These are phyloP conservation scores for Agrilus biguttatus DNA, from an alignment of 2,888 invertebrate species.

Conservation along the genomic window DNA sequence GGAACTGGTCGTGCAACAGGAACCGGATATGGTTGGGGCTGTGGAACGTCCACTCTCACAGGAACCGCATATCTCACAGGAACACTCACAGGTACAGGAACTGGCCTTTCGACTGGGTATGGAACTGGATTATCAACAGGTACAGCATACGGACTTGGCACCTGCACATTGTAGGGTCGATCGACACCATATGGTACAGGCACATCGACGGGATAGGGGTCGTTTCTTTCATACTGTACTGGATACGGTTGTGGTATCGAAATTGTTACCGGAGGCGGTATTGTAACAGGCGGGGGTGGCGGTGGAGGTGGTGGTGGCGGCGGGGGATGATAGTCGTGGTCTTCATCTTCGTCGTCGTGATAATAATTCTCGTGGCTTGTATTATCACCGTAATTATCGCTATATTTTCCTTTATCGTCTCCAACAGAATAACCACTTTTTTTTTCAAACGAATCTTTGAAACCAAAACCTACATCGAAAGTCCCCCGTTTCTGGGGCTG, in stretches of 20 bases:
- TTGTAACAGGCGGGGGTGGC: constrained; percentile 3
- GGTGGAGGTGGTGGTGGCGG: too few species aligned
- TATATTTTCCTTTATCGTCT: too few species aligned
- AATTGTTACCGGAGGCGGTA: constrained; percentile 7
- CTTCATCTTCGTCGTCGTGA: too few species aligned
- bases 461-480: too few species aligned
- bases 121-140: constrained; percentile 25
- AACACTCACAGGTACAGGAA: constrained; percentile 26
- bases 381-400: too few species aligned
- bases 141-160: constrained; percentile 32
- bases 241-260: constrained; percentile 4
- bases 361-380: too few species aligned
- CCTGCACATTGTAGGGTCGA: constrained; percentile 17
- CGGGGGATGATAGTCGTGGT: too few species aligned
- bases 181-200: constrained; percentile 29
- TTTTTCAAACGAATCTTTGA: too few species aligned
- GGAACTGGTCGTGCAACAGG: constrained; percentile 34
- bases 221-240: constrained; percentile 1
- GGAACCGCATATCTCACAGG: constrained; percentile 28
- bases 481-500: too few species aligned
- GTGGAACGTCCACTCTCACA: constrained; percentile 23
- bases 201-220: constrained; percentile 2
- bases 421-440: too few species aligned
- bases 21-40: constrained; percentile 28
- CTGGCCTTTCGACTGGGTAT: constrained; percentile 3